A percentile compares a stretch with the other conserved stretches of the same genome.
Evolutionary conservation across 2,113 vertebrate species (phyloP).

Genomic region (Campylomormyrus numenius): DNA sequence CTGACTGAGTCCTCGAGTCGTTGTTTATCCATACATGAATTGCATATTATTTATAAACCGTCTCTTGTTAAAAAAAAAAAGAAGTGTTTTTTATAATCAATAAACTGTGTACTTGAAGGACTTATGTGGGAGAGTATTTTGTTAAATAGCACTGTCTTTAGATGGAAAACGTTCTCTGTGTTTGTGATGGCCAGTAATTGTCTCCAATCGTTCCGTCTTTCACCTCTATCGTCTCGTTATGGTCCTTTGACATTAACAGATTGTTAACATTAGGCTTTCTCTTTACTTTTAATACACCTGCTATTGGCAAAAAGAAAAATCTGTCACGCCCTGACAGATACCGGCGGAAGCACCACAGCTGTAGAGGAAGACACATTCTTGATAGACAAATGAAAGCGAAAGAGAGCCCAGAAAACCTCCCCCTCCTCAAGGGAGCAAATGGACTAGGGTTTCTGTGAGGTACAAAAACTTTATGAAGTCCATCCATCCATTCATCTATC

Average conservation of each 20-base stretch:
- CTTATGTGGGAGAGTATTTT: background rate
- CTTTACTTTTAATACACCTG: background rate
- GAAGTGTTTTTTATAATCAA: background rate
- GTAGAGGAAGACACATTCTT: background rate
- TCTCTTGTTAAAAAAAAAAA: background rate
- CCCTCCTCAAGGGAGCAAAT: background rate
- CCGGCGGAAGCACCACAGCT: background rate
- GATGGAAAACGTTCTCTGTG: background rate
- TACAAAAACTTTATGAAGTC: background rate
- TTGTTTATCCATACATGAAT: background rate
- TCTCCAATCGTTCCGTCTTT: background rate
- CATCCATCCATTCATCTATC: background rate
- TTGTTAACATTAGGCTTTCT: background rate
- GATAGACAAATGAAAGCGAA: background rate
- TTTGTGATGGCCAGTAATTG: background rate
- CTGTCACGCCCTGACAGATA: background rate
- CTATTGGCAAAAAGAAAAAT: background rate
- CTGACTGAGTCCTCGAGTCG: background rate
- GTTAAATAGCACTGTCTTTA: background rate
- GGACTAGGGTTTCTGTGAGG: background rate
- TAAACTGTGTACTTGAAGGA: background rate
- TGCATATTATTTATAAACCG: constrained; percentile 2
- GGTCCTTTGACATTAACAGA: background rate
- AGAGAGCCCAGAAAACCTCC: background rate
- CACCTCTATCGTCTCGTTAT: background rate